These are phyloP conservation scores for Drosophila pseudoananassae DNA, from an alignment of 1,140 invertebrate genomes.

Conservation along the genomic window DNA sequence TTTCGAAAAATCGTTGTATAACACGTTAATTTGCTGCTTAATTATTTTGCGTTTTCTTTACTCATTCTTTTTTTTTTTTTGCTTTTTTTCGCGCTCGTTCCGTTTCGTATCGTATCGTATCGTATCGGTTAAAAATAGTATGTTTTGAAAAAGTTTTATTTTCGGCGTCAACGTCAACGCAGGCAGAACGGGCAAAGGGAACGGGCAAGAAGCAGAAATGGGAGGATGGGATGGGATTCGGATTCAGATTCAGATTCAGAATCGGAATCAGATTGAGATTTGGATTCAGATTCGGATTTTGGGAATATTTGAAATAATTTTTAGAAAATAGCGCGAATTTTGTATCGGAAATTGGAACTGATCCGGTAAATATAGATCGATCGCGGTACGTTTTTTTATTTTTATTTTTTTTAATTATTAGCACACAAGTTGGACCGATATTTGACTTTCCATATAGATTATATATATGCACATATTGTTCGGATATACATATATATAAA, in stretches of 20 bases:
- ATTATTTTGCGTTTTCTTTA: constrained; percentile 71
- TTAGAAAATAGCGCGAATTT: constrained; percentile 43
- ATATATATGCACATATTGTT: constrained; percentile 29
- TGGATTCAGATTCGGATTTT: constrained; percentile 20
- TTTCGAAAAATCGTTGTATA: constrained; percentile 68
- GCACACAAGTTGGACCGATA: constrained; percentile 20
- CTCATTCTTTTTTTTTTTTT: constrained; percentile 63
- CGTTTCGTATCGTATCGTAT: constrained; percentile 62
- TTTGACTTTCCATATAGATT: constrained; percentile 25
- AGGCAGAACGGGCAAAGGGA: constrained; percentile 7
- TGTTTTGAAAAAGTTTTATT: constrained; percentile 80
- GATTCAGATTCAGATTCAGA: too few relatives aligned
- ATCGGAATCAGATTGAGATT: constrained; percentile 15
- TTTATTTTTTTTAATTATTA: constrained; percentile 14
- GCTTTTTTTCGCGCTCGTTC: constrained; percentile 38
- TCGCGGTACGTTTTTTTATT: constrained; percentile 16
- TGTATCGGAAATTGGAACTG: constrained; percentile 38
- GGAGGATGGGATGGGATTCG: background rate
- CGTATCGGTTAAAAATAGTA: constrained; percentile 81
- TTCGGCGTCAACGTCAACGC: constrained; percentile 78
- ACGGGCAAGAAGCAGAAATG: constrained; percentile 5
- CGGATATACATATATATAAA: constrained; percentile 15
- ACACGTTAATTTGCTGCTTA: constrained; percentile 80
- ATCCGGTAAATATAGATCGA: constrained; percentile 47
- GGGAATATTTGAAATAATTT: constrained; percentile 69